Conservation (phyloP, 2,888 invertebrate genomes). For the Chaetoderma sp. region DNA sequence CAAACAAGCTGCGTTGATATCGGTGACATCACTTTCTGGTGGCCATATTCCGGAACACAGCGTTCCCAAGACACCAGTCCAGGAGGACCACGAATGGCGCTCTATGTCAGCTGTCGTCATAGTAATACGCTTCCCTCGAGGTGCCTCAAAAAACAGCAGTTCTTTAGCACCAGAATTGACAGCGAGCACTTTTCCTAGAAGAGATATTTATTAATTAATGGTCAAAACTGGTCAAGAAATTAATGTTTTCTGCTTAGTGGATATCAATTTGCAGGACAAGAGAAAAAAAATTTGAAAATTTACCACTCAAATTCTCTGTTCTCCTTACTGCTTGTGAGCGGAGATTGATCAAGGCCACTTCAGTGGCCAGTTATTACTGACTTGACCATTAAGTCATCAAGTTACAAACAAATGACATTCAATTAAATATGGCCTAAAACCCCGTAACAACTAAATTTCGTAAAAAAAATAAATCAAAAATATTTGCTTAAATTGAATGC, state of each 20-base stretch:
- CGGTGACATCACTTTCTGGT: conserved; percentile 70
- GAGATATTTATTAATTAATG: not conserved
- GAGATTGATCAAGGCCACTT: too few species aligned
- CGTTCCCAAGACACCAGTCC: conserved; percentile 69
- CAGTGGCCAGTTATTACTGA: not conserved
- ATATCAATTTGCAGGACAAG: not conserved
- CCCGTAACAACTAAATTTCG: too few species aligned
- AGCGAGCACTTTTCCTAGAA: conserved; percentile 65
- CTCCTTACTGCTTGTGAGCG: too few species aligned
- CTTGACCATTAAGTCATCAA: too few species aligned
- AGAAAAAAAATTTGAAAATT: too few species aligned
- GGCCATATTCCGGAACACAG: conserved; percentile 70
- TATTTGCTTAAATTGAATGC: too few species aligned
- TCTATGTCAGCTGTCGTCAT: conserved; percentile 62
- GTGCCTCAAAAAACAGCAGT: conserved; percentile 70
- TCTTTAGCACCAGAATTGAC: conserved; percentile 69
- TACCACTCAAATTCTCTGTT: too few species aligned
- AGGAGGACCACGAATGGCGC: conserved; percentile 67
- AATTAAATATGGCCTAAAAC: too few species aligned
- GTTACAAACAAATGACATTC: too few species aligned
- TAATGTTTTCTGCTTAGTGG: not conserved
- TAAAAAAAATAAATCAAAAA: too few species aligned
- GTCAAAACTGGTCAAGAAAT: not conserved
- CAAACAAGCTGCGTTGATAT: conserved; percentile 68
- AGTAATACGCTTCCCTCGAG: conserved; percentile 67